Evolutionary conservation across 2,113 vertebrate genomes (phyloP).

Genomic region (Rhabdornis inornatus): DNA sequence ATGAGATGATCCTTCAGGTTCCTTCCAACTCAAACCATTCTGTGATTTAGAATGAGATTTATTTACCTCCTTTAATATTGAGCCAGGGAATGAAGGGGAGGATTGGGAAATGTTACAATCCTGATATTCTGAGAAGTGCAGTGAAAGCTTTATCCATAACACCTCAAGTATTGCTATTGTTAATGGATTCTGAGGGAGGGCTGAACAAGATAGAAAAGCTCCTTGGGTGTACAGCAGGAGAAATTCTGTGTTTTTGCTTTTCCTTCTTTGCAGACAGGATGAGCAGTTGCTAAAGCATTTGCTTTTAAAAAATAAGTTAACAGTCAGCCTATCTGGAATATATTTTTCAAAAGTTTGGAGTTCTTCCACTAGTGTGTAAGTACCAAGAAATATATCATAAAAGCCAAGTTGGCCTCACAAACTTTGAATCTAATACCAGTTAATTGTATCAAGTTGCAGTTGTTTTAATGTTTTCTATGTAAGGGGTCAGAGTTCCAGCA

Average conservation of each 20-base stretch:
- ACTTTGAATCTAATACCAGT: conserved; percentile 44
- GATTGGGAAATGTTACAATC: neutral
- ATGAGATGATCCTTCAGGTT: neutral
- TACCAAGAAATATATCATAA: conserved; percentile 59
- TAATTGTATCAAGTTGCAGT: conserved; percentile 66
- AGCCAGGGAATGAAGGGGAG: neutral
- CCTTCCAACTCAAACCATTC: neutral
- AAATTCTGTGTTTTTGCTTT: neutral
- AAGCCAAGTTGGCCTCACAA: conserved; percentile 57
- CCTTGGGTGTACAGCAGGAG: neutral
- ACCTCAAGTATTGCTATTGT: neutral
- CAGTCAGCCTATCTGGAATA: conserved; percentile 47
- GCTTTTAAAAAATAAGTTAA: conserved; percentile 3
- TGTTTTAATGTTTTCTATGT: conserved; percentile 59
- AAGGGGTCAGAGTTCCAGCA: conserved; percentile 61
- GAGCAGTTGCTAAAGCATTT: conserved; percentile 37
- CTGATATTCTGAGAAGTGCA: neutral
- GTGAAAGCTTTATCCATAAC: neutral
- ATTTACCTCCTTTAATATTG: neutral
- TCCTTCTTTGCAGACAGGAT: conserved; percentile 3
- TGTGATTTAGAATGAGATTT: neutral
- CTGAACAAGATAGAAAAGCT: neutral
- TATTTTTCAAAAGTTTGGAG: conserved; percentile 50
- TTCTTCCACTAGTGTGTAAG: conserved; percentile 41
- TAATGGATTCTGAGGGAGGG: neutral